Evolutionary conservation across 2,113 vertebrate species (phyloP).

Genomic region (Mugil cephalus): DNA sequence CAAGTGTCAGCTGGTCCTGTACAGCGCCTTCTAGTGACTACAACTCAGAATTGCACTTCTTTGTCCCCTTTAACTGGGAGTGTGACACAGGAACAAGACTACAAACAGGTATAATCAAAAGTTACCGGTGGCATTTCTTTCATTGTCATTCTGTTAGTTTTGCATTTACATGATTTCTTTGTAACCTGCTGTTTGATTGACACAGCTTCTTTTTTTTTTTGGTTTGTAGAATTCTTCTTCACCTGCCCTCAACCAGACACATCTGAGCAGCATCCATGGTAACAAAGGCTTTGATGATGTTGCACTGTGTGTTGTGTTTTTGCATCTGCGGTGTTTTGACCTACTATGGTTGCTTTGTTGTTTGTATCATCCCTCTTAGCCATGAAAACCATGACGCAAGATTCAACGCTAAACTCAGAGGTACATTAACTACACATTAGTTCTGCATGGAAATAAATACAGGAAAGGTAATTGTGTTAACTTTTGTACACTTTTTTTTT

Average conservation of each 20-base stretch:
- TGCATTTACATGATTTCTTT: neutral
- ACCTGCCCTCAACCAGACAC: constrained; percentile 85
- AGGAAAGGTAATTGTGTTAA: neutral
- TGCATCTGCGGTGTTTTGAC: neutral
- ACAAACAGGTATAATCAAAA: constrained; percentile 69
- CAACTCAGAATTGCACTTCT: constrained; percentile 86
- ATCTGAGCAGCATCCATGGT: constrained; percentile 86
- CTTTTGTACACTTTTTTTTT: constrained; percentile 1
- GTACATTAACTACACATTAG: constrained; percentile 36
- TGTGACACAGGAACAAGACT: constrained; percentile 68
- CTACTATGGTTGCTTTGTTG: constrained; percentile 13
- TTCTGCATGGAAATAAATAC: neutral
- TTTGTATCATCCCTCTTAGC: constrained; percentile 52
- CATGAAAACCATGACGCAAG: constrained; percentile 69
- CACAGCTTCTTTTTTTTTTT: constrained; percentile 58
- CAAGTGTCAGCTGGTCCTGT: constrained; percentile 83
- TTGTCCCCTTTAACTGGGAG: constrained; percentile 63
- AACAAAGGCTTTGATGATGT: constrained; percentile 55
- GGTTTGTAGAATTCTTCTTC: constrained; percentile 70
- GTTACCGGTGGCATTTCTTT: neutral
- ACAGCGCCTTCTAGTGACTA: constrained; percentile 92
- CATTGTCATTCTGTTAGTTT: neutral
- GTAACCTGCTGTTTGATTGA: neutral
- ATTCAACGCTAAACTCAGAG: constrained; percentile 73
- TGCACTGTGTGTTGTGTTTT: neutral